Conservation (phyloP, 92 coral and sea anemone genomes). For the Epizoanthus ramosus region DNA sequence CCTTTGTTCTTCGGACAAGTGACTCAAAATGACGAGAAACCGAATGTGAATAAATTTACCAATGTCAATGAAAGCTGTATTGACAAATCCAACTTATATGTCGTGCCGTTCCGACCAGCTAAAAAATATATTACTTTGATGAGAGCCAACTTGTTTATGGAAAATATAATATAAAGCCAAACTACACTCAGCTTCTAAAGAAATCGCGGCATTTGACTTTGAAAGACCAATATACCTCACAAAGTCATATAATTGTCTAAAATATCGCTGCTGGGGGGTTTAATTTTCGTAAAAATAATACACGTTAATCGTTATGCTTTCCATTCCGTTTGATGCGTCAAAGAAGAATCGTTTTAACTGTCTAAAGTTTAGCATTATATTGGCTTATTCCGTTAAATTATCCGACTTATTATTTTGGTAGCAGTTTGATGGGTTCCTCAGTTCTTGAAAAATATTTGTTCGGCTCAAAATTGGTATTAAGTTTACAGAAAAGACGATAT, state of each 20-base stretch:
- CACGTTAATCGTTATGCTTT: too few species aligned
- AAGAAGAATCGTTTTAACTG: too few species aligned
- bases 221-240: conserved; percentile 4
- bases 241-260: background rate
- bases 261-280: background rate
- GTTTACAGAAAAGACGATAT: background rate
- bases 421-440: background rate
- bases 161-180: background rate
- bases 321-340: too few species aligned
- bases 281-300: too few species aligned
- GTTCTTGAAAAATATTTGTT: background rate
- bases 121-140: background rate
- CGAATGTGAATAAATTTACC: conserved; percentile 41
- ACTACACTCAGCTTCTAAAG: background rate
- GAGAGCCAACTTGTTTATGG: background rate
- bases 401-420: background rate
- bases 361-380: too few species aligned
- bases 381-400: too few species aligned
- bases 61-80: conserved; percentile 23
- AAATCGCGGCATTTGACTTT: conserved; percentile 31
- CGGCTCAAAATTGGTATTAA: background rate
- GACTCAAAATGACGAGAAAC: conserved; percentile 22
- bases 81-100: conserved; percentile 25
- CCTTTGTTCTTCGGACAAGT: conserved; percentile 24
- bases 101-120: background rate